Percentiles rank a stretch among this genome's conserved stretches.
phyloP scores from a whole-genome alignment of 2,797 vertebrate genomes.

The Furcifer pardalis region DNA sequence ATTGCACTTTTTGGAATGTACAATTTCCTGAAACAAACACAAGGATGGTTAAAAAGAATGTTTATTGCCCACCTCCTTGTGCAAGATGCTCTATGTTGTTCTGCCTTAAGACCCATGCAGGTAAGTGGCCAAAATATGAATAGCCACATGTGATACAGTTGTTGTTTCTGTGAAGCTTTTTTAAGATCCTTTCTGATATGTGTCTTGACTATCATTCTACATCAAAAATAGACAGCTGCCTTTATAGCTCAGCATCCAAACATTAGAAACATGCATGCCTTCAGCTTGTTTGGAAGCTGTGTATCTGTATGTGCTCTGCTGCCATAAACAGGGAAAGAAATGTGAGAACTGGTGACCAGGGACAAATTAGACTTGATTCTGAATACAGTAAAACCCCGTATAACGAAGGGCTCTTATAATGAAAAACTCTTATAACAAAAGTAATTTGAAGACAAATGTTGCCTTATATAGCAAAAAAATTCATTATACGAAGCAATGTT shows the following conservation, averaged over 20 bases:
- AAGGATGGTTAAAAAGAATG: not conserved
- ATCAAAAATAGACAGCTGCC: not conserved
- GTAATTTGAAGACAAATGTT: no score
- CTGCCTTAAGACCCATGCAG: not conserved
- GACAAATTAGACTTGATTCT: not conserved
- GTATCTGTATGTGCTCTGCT: not conserved
- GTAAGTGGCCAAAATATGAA: not conserved
- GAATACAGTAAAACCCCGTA: no score
- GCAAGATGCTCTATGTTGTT: not conserved
- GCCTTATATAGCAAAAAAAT: no score
- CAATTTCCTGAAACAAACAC: conserved; percentile 5
- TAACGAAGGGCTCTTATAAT: no score
- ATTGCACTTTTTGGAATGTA: not conserved
- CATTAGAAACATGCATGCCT: not conserved
- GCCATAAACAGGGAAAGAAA: not conserved
- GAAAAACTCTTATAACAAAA: no score
- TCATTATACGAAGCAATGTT: no score
- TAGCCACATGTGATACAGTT: not conserved
- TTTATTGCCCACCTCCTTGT: not conserved
- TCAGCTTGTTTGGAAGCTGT: not conserved
- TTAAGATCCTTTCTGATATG: not conserved
- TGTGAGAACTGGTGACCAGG: not conserved
- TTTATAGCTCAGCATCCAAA: not conserved
- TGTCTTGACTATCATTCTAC: not conserved
- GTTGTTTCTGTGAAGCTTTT: not conserved